Evolutionary conservation across 1,140 invertebrate genomes (phyloP), one percentile per base, ranked within the genome.

Genomic region (Homalodisca vitripennis): DNA sequence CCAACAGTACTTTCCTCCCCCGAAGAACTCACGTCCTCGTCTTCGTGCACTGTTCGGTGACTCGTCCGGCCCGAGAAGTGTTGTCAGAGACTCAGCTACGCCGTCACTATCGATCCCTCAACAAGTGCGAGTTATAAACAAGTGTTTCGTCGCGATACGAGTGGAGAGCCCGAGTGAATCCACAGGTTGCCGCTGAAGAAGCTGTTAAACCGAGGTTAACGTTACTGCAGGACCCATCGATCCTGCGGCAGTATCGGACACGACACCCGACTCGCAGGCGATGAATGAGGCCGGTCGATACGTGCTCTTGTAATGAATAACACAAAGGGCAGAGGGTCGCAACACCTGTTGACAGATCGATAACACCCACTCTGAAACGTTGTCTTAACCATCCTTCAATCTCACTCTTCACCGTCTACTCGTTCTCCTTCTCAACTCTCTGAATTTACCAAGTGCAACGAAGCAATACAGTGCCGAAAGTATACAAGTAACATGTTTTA

Each of bases 261-360:
- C n/a, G n/a, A 10, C 34, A 17, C 34, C 17, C 34, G 34, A 6
- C 17, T 6, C 17, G 17, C 34, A 41, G 34, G 34, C n/a, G 34
- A 10, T 17, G 34, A 10, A 17, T 41, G 6, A 41, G 34, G 17
- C 34, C 34, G 17, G 24, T 55, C 17, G 20, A 20, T 55, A 55
- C 51, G 6, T 10, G 17, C 20, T 17, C 22, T 22, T 60, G 55
- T 27, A 22, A 29, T 3, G 24, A 26, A 12, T 3, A 60, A 29
- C 17, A 26, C 55, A 29, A 29, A 17, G 29, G 24, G 22, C 24
- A 51, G 29, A 32, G 27, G 55, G 31, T 60, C 65, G 63, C 70
- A 63, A 68, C 66, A 60, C 66, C 48, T 67, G 31, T 60, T 67
- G 57, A 66, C 65, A 53, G 65, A 47, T 66, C 69, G 69, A 64